phyloP scores from a whole-genome alignment of 2,113 vertebrate species.

The Pseudorhombus dupliciocellatus region DNA sequence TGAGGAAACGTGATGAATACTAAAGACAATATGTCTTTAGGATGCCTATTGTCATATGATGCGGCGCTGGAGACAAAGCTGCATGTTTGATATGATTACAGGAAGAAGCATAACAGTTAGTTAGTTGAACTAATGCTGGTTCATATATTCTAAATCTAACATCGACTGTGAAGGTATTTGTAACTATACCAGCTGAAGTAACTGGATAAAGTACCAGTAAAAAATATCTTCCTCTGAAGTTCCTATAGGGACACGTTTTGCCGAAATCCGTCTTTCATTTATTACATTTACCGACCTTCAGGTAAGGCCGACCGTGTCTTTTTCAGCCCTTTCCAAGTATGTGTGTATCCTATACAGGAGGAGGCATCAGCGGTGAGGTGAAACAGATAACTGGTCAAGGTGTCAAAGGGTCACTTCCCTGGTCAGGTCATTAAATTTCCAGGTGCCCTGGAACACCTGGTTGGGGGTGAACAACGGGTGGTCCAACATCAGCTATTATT shows the following conservation, averaged over 20 bases:
- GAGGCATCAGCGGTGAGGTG: slow-evolving; percentile 3
- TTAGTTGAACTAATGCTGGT: too few species aligned
- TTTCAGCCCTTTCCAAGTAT: slow-evolving; percentile 14
- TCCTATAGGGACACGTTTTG: not conserved
- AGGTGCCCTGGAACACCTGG: slow-evolving; percentile 67
- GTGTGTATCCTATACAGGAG: slow-evolving; percentile 2
- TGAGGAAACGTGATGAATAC: too few species aligned
- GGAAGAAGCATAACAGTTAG: too few species aligned
- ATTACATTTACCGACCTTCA: slow-evolving; percentile 18
- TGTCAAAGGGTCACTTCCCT: slow-evolving; percentile 56
- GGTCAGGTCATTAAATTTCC: slow-evolving; percentile 72
- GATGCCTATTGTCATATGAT: too few species aligned
- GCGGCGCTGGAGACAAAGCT: too few species aligned
- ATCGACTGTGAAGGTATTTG: too few species aligned
- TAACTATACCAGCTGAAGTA: not conserved
- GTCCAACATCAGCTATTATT: slow-evolving; percentile 65
- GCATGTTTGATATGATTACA: too few species aligned
- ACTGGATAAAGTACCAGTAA: not conserved
- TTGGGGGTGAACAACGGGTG: slow-evolving; percentile 55
- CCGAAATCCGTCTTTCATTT: slow-evolving; percentile 18
- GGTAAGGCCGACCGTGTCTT: slow-evolving; percentile 3
- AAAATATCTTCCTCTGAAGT: slow-evolving; percentile 2
- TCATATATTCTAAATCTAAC: too few species aligned
- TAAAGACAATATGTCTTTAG: too few species aligned
- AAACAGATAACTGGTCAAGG: slow-evolving; percentile 46